Base-by-base conservation (phyloP, 2,113 vertebrate genomes). In the Sceloporus undulatus region DNA sequence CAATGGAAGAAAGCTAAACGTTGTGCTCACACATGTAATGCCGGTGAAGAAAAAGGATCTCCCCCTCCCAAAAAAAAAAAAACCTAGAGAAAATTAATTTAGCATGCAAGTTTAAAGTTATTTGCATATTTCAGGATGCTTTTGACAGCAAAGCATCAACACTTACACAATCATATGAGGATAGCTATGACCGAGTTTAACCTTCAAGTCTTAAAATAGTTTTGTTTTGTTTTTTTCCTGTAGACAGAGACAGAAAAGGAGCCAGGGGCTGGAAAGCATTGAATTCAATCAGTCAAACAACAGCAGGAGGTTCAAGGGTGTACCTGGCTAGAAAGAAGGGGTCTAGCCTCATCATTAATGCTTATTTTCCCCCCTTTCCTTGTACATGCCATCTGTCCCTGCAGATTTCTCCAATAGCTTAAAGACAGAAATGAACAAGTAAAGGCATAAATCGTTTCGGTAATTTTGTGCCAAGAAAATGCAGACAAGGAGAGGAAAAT, bases 301-400 rank as follows among this genome's bases (percentile, higher is more conserved):
- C 74, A 79, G 81, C 62, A 84, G 48, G 65, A 84, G 38, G 70
- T 79, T 88, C 75, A 59, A 73, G 74, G 70, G 71, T 87, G 27
- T 66, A 82, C 56, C 71, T 87, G 70, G 19, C 86, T 82, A 23
- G 40, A 82, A 87, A 27, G 79, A 75, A 16, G 19, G 71, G 59
- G 71, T 82, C 40, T 75, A 66, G 56, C 40, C 34, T 75, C 40
- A 82, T 54, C 71, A 82, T 82, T 65, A 87, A 75, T 76, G 71
- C 56, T 19, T 52, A 27, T 56, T 76, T 82, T 73, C 40, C 27
- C 18, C 79, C 76, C 79, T 76, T 66, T 80, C 56, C 38, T 27
- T 70, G 66, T 79, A 52, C 42, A 75, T 10, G 42, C 70, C 80
- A 74, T 48, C 54, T 75, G 71, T 82, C 54, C 56, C 86, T 68